Percentiles rank a stretch among this genome's conserved stretches.
phyloP scores from a whole-genome alignment of 2,888 invertebrate species.

The Ecliptopera silaceata region DNA sequence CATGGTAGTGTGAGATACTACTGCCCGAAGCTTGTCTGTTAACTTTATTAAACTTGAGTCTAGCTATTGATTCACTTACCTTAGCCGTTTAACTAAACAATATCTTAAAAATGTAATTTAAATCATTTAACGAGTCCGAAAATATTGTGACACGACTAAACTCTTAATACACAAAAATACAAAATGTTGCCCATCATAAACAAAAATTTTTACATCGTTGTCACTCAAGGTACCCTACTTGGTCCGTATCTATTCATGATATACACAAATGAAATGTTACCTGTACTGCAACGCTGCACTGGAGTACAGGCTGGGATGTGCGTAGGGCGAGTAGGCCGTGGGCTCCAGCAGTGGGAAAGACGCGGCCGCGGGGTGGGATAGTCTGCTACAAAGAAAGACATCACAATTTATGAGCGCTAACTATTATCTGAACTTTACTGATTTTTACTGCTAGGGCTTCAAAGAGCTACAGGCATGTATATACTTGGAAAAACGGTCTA shows the following conservation, averaged over 20 bases:
- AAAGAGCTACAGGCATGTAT: too few relatives aligned
- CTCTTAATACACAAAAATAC: too few relatives aligned
- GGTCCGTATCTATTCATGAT: background rate
- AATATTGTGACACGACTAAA: too few relatives aligned
- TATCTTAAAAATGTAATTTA: background rate
- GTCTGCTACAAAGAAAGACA: constrained; percentile 51
- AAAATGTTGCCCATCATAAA: background rate
- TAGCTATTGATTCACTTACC: background rate
- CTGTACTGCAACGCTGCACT: constrained; percentile 80
- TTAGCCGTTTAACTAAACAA: background rate
- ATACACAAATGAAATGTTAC: constrained; percentile 40
- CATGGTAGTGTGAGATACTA: too few relatives aligned
- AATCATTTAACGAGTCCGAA: too few relatives aligned
- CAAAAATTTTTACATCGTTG: background rate
- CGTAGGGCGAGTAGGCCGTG: constrained; percentile 75
- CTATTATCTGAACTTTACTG: too few relatives aligned
- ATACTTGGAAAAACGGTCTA: too few relatives aligned
- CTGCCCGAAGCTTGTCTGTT: too few relatives aligned
- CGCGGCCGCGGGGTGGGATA: constrained; percentile 79
- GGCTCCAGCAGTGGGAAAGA: constrained; percentile 77
- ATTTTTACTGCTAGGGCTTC: too few relatives aligned
- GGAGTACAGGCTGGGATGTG: constrained; percentile 81
- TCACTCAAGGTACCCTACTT: background rate
- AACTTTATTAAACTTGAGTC: background rate
- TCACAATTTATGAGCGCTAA: background rate